Base-by-base conservation (phyloP, 1,140 invertebrate genomes). In the Cherax destructor region DNA sequence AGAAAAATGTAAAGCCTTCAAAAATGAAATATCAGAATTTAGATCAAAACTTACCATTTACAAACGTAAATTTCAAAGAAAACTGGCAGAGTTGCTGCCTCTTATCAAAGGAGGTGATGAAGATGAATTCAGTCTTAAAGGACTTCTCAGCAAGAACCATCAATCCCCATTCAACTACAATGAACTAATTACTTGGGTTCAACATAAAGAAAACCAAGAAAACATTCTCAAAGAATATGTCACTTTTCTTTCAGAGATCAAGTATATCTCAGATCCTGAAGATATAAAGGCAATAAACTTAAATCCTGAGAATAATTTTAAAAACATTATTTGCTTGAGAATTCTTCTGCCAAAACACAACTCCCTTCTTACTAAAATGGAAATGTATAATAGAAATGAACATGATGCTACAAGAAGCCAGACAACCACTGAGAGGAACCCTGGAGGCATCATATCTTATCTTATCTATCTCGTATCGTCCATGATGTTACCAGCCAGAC, bases 61-160 rank as follows among this genome's bases (percentile, higher is more conserved):
- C 18, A 88, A 80, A 79, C 1, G 24, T 61, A n/a, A 30, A 30
- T 4, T 80, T 1, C 86, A 88, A 21, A 52, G 41, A 18, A 0
- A 49, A 61, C 47, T 86, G 84, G 52, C 69, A 47, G 9, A 30
- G 7, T 21, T 77, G 50, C 49, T 86, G 21, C 84, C 84, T 5
- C 13, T 0, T 13, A 86, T 86, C 84, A 74, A 72, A 74, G 84
- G 84, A 0, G 84, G 84, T 30, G 84, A 72, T n/a, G 11, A n/a
- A 0, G 84, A 86, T n/a, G 84, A 86, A 69, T 24, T 1, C 6
- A 4, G 1, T 13, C 50, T 86, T 5, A 16, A 52, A 24, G 84
- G 56, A 0, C 21, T 86, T 50, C 56, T 86, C 21, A 74, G 18
- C 1, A 77, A 77, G 21, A 76, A 56, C 16, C 9, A 77, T 3